Conservation (phyloP, 92 coral and sea anemone species). For the Galaxea fascicularis region DNA sequence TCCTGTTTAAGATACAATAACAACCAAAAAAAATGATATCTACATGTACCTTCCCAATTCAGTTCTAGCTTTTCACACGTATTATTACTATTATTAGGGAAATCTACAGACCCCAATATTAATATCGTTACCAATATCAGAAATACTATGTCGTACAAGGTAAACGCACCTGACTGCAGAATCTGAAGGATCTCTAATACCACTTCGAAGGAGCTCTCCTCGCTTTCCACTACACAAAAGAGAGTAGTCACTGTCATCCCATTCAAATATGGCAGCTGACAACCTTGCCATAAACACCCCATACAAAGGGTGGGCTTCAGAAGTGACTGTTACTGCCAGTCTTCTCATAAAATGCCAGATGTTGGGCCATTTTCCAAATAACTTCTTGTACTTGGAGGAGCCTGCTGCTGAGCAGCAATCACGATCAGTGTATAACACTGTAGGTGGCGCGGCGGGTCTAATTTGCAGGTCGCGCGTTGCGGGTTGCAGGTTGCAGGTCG, state of each 20-base stretch:
- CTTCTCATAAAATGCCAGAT: constrained; percentile 61
- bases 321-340: constrained; percentile 33
- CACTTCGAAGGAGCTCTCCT: constrained; percentile 29
- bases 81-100: no score
- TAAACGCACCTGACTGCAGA: not conserved
- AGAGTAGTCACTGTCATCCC: constrained; percentile 37
- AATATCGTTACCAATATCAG: no score
- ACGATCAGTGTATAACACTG: constrained; percentile 45
- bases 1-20: not conserved
- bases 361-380: constrained; percentile 39
- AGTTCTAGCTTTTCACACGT: not conserved
- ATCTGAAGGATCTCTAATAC: not conserved
- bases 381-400: not conserved
- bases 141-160: not conserved
- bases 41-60: not conserved
- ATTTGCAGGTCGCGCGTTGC: no score
- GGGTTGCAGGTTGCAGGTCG: no score
- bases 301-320: constrained; percentile 65
- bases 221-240: constrained; percentile 39
- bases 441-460: no score
- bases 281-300: constrained; percentile 55
- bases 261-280: constrained; percentile 54
- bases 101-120: no score
- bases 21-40: not conserved
- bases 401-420: constrained; percentile 50